Percentiles rank a stretch among this genome's conserved stretches.
Conservation (phyloP, 2,888 invertebrate species). For the Latrodectus hesperus region DNA sequence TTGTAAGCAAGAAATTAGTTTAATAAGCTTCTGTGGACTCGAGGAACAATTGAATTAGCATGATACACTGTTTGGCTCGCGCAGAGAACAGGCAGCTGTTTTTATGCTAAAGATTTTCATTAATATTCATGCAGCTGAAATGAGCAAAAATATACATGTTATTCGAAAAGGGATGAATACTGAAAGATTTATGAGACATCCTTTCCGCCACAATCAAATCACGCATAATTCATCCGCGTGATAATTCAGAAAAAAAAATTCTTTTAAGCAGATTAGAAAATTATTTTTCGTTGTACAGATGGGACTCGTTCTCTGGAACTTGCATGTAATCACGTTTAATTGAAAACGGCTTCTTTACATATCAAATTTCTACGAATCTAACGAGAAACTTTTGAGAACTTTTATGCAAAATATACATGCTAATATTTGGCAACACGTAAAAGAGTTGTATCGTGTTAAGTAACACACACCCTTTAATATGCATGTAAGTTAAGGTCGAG, state of each 20-base stretch:
- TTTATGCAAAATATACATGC: no score
- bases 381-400: no score
- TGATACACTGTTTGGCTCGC: background rate
- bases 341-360: background rate
- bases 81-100: background rate
- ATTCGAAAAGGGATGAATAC: slow-evolving; percentile 1
- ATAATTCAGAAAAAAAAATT: background rate
- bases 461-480: no score
- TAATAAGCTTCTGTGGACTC: slow-evolving; percentile 27
- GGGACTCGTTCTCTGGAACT: background rate
- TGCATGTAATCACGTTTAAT: background rate
- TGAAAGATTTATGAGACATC: background rate
- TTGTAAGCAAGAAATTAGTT: slow-evolving; percentile 25
- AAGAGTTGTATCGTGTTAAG: no score
- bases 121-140: background rate
- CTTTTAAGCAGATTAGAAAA: background rate
- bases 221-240: background rate
- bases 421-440: no score
- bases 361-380: no score
- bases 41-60: slow-evolving; percentile 32
- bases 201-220: background rate
- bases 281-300: background rate
- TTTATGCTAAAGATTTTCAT: background rate
- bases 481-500: no score
- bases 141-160: slow-evolving; percentile 1